Base-by-base conservation (phyloP, 2,797 vertebrate genomes). In the Chelon labrosus region DNA sequence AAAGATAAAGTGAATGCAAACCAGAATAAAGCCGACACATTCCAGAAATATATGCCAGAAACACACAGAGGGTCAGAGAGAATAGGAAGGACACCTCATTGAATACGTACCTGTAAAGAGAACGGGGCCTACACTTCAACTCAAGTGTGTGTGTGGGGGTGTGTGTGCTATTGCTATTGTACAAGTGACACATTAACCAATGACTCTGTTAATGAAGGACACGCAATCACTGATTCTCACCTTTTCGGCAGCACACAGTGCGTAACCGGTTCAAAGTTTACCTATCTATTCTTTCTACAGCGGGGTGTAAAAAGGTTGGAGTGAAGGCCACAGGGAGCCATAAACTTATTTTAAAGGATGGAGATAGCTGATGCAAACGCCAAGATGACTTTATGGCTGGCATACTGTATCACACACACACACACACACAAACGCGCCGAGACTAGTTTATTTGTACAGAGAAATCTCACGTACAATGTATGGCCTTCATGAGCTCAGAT, bases 141-240 rank as follows among this genome's bases (percentile, higher is more conserved):
- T n/a, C 42, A 46, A 77, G 50, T 52, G 67, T 75, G 70, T 59
- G 54, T 73, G 65, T 46, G 22, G 67, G 62, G 47, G 58, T 76
- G 66, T 76, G 54, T 70, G 63, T 75, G 69, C 51, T 51, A 74
- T 68, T 83, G 75, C 84, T 62, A 85, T 85, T 82, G 83, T 83
- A 78, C 70, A 56, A 78, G 92, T 92, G 63, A 92, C 78, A 90
- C 84, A 94, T 94, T 94, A 93, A 94, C 92, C 84, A 88, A 79
- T 72, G 79, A 83, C 85, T 93, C 85, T 91, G 93, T 93, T 91
- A 93, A 92, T 89, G 88, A 91, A 90, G 87, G 88, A 93, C 90
- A 53, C 66, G 82, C 68, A 90, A 89, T 92, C 88, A 92, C 84
- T 83, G 82, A 85, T 85, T 90, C 74, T 79, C n/a, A 44, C 74